These are phyloP conservation scores for Nebria salina DNA, from an alignment of 2,888 invertebrate genomes.

Conservation along the genomic window DNA sequence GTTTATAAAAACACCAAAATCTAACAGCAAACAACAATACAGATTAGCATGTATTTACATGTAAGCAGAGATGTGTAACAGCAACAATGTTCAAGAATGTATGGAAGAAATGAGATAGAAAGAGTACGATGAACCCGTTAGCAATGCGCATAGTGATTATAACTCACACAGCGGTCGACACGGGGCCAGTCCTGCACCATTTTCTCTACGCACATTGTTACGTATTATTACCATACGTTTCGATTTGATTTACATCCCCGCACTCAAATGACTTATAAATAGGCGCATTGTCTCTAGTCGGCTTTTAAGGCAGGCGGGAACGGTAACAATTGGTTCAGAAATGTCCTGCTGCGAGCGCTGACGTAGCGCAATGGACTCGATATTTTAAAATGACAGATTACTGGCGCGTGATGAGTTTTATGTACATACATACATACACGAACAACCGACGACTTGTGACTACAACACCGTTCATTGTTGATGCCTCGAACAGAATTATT, in stretches of 20 bases:
- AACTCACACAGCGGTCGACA: conserved; percentile 23
- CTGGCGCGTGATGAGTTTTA: conserved; percentile 16
- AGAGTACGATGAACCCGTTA: conserved; percentile 18
- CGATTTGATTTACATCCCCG: conserved; percentile 26
- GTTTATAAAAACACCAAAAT: conserved; percentile 10
- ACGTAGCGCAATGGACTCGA: conserved; percentile 9
- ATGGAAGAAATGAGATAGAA: not conserved
- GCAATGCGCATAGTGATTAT: conserved; percentile 14
- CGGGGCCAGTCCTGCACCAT: not conserved
- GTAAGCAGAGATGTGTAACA: conserved; percentile 7
- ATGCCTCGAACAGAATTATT: not conserved
- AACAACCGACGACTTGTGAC: too few relatives aligned
- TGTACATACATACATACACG: not conserved
- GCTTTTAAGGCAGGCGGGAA: conserved; percentile 13
- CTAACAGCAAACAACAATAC: conserved; percentile 13
- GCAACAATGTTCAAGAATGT: not conserved
- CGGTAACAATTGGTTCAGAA: conserved; percentile 21
- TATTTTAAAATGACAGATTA: conserved; percentile 22
- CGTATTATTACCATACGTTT: conserved; percentile 12
- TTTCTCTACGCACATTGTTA: conserved; percentile 15
- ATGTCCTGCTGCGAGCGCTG: conserved; percentile 14
- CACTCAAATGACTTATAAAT: conserved; percentile 25
- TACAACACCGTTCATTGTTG: conserved; percentile 11
- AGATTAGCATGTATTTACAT: conserved; percentile 25
- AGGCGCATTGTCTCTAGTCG: conserved; percentile 24